phyloP scores from a whole-genome alignment of 1,140 invertebrate genomes.

The Hermetia illucens region DNA sequence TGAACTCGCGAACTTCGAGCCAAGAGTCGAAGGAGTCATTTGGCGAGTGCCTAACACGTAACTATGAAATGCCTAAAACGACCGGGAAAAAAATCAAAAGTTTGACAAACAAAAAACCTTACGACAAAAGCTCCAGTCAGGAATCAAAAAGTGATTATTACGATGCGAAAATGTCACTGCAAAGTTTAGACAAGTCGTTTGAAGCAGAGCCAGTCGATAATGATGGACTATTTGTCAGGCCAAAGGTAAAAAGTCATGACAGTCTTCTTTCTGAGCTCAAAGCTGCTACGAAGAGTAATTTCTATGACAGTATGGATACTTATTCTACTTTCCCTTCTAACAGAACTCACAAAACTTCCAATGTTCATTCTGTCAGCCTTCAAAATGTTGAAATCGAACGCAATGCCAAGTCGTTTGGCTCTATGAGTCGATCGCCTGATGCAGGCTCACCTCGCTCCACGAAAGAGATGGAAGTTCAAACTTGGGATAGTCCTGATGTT shows the following conservation, averaged over 20 bases:
- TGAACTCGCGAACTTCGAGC: conserved; percentile 42
- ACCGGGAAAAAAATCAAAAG: conserved; percentile 26
- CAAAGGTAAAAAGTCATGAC: conserved; percentile 38
- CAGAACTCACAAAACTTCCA: conserved; percentile 37
- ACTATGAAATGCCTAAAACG: conserved; percentile 30
- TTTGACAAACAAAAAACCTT: conserved; percentile 23
- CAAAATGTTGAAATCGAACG: conserved; percentile 51
- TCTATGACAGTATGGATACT: conserved; percentile 45
- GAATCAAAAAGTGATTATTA: conserved; percentile 49
- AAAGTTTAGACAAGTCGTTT: not conserved
- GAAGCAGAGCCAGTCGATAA: conserved; percentile 14
- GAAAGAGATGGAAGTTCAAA: conserved; percentile 24
- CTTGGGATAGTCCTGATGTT: conserved; percentile 7
- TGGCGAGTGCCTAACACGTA: conserved; percentile 15
- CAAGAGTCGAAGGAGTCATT: conserved; percentile 42
- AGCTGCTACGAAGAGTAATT: conserved; percentile 37
- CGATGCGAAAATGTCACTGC: conserved; percentile 31
- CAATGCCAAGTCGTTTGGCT: conserved; percentile 32
- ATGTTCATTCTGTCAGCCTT: conserved; percentile 46
- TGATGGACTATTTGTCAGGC: conserved; percentile 15
- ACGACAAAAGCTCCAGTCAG: conserved; percentile 43
- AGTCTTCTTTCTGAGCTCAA: conserved; percentile 39
- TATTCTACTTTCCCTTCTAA: conserved; percentile 45
- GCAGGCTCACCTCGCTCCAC: conserved; percentile 18
- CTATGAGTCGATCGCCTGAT: conserved; percentile 18